phyloP scores from a whole-genome alignment of 2,797 vertebrate genomes.

The Tolypeutes matacus region DNA sequence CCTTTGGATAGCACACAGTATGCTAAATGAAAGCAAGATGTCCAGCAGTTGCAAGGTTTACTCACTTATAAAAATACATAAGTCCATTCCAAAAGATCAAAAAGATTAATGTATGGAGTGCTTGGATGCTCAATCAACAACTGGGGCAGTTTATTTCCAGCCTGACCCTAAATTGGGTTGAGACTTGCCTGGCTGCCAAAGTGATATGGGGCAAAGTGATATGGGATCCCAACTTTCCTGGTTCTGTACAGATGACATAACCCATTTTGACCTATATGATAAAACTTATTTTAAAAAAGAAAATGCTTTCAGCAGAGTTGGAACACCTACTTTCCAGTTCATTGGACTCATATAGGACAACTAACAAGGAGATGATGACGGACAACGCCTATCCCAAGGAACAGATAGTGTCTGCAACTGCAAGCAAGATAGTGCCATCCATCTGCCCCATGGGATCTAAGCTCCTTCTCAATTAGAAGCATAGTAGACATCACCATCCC shows the following conservation, averaged over 20 bases:
- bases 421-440: too few species aligned
- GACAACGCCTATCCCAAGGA: too few species aligned
- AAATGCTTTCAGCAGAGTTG: neutral
- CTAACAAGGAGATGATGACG: too few species aligned
- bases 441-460: too few species aligned
- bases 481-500: too few species aligned
- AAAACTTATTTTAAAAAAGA: constrained; percentile 32
- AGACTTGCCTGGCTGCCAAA: neutral
- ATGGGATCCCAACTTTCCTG: neutral
- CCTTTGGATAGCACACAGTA: neutral
- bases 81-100: neutral
- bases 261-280: neutral
- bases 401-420: too few species aligned
- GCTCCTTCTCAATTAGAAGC: too few species aligned
- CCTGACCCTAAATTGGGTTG: neutral
- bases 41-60: neutral
- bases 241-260: neutral
- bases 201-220: neutral
- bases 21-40: neutral
- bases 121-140: neutral
- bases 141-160: neutral
- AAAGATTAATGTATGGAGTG: neutral
- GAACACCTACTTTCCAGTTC: too few species aligned
- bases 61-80: neutral
- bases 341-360: too few species aligned